A percentile compares a stretch with the other conserved stretches of the same genome.
Evolutionary conservation across 2,888 invertebrate species (phyloP).

Genomic region (Trissonchulus latispiculum): DNA sequence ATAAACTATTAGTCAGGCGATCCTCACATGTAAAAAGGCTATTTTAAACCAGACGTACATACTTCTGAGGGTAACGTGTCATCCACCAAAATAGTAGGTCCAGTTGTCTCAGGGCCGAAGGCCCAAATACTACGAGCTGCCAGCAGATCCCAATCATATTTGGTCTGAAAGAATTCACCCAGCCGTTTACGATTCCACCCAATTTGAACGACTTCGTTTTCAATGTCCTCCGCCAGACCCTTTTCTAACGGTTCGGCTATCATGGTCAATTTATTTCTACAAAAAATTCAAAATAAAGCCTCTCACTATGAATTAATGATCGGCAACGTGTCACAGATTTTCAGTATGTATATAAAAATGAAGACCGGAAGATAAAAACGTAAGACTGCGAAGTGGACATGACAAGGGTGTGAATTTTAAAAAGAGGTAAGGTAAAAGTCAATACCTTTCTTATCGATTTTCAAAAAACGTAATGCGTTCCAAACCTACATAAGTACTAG

Average conservation of each 20-base stretch:
- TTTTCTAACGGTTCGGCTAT: constrained; percentile 97
- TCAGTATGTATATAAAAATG: too few relatives aligned
- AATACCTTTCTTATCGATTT: too few relatives aligned
- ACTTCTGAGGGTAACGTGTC: constrained; percentile 92
- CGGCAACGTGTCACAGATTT: too few relatives aligned
- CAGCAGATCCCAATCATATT: constrained; percentile 98
- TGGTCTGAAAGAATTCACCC: constrained; percentile 97
- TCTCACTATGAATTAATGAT: too few relatives aligned
- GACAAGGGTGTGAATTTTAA: too few relatives aligned
- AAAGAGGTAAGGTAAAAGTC: too few relatives aligned
- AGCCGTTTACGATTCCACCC: constrained; percentile 84
- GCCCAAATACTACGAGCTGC: constrained; percentile 99
- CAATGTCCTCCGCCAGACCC: constrained; percentile 96
- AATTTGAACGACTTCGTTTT: constrained; percentile 90
- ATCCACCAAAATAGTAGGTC: constrained; percentile 93
- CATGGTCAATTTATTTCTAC: constrained; percentile 90
- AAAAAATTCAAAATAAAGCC: constrained; percentile 19
- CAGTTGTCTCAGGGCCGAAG: constrained; percentile 87
- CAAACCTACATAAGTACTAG: too few relatives aligned
- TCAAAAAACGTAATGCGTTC: too few relatives aligned
- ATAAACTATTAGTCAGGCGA: too few relatives aligned
- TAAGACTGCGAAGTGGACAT: too few relatives aligned
- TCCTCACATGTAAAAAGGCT: not conserved
- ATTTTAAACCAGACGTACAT: constrained; percentile 6
- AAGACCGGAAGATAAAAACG: too few relatives aligned